Evolutionary conservation across 2,797 vertebrate genomes (phyloP), one percentile per base, ranked within the genome.

Genomic region (Gymnothorax javanicus): DNA sequence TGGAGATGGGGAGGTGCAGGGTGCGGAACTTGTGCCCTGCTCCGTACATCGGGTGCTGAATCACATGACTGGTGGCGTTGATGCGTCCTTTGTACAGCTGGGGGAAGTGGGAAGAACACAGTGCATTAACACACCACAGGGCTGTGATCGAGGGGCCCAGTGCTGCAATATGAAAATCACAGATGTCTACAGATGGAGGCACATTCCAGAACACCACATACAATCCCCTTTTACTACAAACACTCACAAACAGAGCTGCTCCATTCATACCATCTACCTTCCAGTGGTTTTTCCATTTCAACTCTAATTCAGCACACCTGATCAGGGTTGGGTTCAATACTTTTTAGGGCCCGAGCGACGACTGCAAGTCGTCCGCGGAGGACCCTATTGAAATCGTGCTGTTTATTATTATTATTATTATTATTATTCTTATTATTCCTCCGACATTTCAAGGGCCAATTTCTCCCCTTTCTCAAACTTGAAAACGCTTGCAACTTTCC

Each of bases 41-140:
- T 92, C 99, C 98, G 9, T 99, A 99, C 98, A 98, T 99, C 86
- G 99, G 98, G 94, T 99, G 99, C 90, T 99, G 99, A 93, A 99
- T 99, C 93, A 99, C 96, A 56, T 99, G 99, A 93, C 99, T 99
- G 86, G 98, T 99, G 87, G 99, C 99, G 92, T 99, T 99, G 92
- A 99, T 99, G 93, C 99, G 97, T 88, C 99, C 99, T 95, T 99
- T 99, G 92, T 99, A 99, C 2, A 99, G 92, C 99, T 99, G 92
- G 81, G 93, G 50, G 43, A 75, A 43, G 27, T 3, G 93, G 82
- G 81, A 50, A 23, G 33, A 62, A 23, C 0, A 8, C 6, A 87
- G 33, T 4, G 0, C n/a, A n/a, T 69, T 1, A 25, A 25, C 6
- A 25, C 6, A 57, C 17, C 13, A 11, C 11, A 58, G 8, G 56